Percentiles rank a stretch among this genome's conserved stretches.
Evolutionary conservation across 2,113 vertebrate genomes (phyloP).

Genomic region (Austrofundulus limnaeus): DNA sequence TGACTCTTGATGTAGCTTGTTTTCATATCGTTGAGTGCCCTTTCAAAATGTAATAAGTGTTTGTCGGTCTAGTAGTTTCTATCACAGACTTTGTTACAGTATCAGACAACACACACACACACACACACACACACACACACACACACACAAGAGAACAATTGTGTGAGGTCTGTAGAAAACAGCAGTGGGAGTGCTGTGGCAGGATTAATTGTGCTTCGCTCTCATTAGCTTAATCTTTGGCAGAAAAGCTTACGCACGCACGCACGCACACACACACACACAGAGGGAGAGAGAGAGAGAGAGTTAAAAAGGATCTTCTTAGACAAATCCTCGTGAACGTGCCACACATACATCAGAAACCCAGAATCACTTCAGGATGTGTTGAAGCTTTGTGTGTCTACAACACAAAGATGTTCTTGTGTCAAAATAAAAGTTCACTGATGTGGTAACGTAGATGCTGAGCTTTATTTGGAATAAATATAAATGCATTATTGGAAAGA

Average conservation of each 20-base stretch:
- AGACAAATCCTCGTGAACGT: background rate
- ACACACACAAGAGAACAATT: background rate
- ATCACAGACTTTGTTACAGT: background rate
- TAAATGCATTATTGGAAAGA: too few relatives aligned
- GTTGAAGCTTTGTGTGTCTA: background rate
- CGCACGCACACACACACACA: constrained; percentile 11
- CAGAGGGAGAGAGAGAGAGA: too few relatives aligned
- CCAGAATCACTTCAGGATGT: background rate
- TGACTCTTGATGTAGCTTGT: too few relatives aligned
- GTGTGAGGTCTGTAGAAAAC: constrained; percentile 28
- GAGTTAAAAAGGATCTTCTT: background rate
- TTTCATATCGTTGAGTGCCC: too few relatives aligned
- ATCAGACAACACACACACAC: background rate
- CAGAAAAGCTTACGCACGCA: constrained; percentile 3
- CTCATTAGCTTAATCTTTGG: background rate
- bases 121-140: constrained; percentile 15
- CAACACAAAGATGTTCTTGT: background rate
- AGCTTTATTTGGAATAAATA: background rate
- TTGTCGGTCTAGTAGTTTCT: background rate
- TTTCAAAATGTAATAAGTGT: too few relatives aligned
- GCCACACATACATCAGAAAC: background rate
- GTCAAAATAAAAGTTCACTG: background rate
- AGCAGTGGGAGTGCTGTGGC: too few relatives aligned
- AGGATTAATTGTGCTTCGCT: too few relatives aligned
- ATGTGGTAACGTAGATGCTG: background rate